These are phyloP conservation scores for Apis florea DNA, from an alignment of 1,140 invertebrate species.

Conservation along the genomic window DNA sequence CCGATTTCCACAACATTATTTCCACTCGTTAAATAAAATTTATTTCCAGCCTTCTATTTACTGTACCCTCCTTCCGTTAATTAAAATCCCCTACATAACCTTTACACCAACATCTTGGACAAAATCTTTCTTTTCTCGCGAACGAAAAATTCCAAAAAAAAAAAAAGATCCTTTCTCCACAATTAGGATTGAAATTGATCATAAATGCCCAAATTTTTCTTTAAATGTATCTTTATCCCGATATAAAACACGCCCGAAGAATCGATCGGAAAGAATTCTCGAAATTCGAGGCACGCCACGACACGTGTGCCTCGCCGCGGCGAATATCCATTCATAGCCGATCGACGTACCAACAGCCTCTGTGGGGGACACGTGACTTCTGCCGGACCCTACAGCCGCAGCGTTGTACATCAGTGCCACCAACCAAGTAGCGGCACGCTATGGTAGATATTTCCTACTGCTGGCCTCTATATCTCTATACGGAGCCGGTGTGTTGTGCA, in stretches of 20 bases:
- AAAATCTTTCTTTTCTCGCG: too few relatives aligned
- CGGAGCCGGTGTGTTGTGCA: neutral
- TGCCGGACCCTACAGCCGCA: constrained; percentile 20
- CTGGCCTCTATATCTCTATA: constrained; percentile 14
- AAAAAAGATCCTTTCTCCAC: too few relatives aligned
- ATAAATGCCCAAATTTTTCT: too few relatives aligned
- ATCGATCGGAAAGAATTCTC: neutral
- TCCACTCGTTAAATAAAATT: neutral
- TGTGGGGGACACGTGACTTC: constrained; percentile 32
- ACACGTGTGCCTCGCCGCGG: too few relatives aligned
- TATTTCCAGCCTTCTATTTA: too few relatives aligned
- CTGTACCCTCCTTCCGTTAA: too few relatives aligned
- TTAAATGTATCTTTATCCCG: too few relatives aligned
- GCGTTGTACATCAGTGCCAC: neutral
- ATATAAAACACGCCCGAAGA: too few relatives aligned
- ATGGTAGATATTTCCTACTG: constrained; percentile 20
- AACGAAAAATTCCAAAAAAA: too few relatives aligned
- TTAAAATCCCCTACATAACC: too few relatives aligned
- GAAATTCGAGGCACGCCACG: neutral
- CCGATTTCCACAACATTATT: neutral
- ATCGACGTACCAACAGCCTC: neutral
- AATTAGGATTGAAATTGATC: too few relatives aligned
- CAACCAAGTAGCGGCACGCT: neutral
- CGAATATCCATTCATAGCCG: constrained; percentile 21
- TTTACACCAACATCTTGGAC: too few relatives aligned